A percentile compares a stretch with the other conserved stretches of the same genome.
These are phyloP conservation scores for Scaptomyza graminum DNA, from an alignment of 1,140 invertebrate species.

Conservation along the genomic window DNA sequence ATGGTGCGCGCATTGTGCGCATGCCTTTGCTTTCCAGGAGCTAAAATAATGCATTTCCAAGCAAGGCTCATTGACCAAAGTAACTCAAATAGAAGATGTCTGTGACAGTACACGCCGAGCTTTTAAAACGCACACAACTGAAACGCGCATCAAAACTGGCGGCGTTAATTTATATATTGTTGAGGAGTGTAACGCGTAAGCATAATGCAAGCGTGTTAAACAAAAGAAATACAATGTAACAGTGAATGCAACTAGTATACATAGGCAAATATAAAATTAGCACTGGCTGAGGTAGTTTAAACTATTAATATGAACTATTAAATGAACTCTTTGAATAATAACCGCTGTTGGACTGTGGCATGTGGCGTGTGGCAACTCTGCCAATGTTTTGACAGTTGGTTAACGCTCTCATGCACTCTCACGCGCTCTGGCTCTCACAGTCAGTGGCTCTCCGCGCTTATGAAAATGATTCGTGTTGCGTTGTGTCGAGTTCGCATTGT, in stretches of 20 bases:
- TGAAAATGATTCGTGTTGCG: slow-evolving; percentile 51
- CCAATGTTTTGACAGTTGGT: slow-evolving; percentile 53
- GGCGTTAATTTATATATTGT: slow-evolving; percentile 17
- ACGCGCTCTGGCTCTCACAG: slow-evolving; percentile 19
- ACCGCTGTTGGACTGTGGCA: slow-evolving; percentile 15
- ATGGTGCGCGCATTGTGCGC: slow-evolving; percentile 47
- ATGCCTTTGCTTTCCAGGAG: slow-evolving; percentile 58
- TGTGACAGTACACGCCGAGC: slow-evolving; percentile 70
- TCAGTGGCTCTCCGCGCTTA: slow-evolving; percentile 38
- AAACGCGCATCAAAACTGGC: slow-evolving; percentile 35
- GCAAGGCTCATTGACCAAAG: slow-evolving; percentile 43
- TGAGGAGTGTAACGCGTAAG: not conserved
- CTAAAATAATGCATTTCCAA: slow-evolving; percentile 47
- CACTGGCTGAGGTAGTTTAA: not conserved
- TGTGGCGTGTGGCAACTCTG: slow-evolving; percentile 41
- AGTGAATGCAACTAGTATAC: not conserved
- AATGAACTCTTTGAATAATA: slow-evolving; percentile 31
- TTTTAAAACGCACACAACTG: slow-evolving; percentile 59
- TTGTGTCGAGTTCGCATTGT: slow-evolving; percentile 47
- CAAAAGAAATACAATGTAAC: not conserved
- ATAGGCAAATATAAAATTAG: not conserved
- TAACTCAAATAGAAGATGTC: slow-evolving; percentile 13
- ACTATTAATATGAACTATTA: not conserved
- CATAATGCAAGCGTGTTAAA: not conserved
- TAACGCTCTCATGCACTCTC: slow-evolving; percentile 32